Conservation (phyloP, 2,113 vertebrate genomes). For the Chaenogobius annularis region DNA sequence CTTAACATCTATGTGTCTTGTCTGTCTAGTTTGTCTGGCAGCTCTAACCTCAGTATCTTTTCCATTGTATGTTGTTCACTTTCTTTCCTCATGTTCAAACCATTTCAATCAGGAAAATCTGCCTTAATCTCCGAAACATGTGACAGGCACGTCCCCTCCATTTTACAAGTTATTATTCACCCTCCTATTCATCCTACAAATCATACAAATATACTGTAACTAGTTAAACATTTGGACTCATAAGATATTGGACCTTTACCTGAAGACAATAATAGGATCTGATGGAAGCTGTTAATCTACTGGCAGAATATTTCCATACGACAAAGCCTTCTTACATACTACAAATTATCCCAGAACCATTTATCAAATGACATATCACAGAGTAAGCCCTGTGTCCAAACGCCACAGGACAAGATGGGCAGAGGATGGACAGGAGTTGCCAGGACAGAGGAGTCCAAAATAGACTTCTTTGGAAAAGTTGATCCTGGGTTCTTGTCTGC, state of each 20-base stretch:
- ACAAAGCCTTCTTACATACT: conserved; percentile 27
- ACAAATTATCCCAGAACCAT: conserved; percentile 17
- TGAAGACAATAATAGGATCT: conserved; percentile 44
- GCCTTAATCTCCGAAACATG: not conserved
- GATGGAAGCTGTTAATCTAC: conserved; percentile 38
- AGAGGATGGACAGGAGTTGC: conserved; percentile 20
- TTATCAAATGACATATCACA: conserved; percentile 20
- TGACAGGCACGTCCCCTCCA: not conserved
- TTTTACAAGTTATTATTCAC: not conserved
- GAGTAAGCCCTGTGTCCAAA: conserved; percentile 15
- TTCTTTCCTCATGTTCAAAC: not conserved
- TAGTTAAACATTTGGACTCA: too few species aligned
- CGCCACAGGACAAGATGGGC: not conserved
- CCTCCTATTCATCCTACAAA: not conserved
- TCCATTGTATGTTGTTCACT: not conserved
- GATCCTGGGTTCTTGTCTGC: conserved; percentile 25
- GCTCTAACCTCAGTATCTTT: not conserved
- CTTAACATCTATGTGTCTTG: not conserved
- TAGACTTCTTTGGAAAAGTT: conserved; percentile 53
- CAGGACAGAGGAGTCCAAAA: conserved; percentile 54
- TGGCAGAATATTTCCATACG: conserved; percentile 28
- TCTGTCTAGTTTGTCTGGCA: not conserved
- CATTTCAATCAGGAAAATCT: not conserved
- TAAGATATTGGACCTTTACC: not conserved
- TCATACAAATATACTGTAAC: too few species aligned